phyloP scores from a whole-genome alignment of 2,888 invertebrate species.

The Limnephilus marmoratus region DNA sequence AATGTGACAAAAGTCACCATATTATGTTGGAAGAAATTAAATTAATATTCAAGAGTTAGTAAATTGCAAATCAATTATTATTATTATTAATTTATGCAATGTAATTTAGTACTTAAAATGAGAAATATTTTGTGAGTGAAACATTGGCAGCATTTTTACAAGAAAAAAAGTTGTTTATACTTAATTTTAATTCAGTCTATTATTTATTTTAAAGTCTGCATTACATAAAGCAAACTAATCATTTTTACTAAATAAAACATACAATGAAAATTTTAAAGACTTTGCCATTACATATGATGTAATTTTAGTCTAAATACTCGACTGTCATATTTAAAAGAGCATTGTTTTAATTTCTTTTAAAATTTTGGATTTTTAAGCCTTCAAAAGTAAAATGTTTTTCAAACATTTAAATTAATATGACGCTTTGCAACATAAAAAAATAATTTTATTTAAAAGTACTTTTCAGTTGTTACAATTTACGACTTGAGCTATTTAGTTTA shows the following conservation, averaged over 20 bases:
- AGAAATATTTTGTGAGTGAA: not conserved
- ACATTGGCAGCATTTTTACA: not conserved
- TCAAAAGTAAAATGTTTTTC: not conserved
- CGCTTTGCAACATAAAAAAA: not conserved
- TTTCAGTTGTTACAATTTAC: not conserved
- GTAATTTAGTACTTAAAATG: slow-evolving; percentile 1
- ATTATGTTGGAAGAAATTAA: not conserved
- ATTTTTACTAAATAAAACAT: not conserved
- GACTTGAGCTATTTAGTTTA: not conserved
- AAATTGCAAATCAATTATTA: not conserved
- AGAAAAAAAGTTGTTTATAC: not conserved
- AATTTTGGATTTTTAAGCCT: not conserved
- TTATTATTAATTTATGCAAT: not conserved
- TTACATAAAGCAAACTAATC: not conserved
- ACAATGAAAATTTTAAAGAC: not conserved
- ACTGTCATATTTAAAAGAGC: not conserved
- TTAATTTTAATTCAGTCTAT: not conserved
- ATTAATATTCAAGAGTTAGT: not conserved
- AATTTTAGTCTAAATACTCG: not conserved
- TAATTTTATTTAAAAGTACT: not conserved
- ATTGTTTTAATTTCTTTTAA: not conserved
- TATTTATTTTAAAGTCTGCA: not conserved
- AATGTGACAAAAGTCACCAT: not conserved
- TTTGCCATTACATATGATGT: not conserved
- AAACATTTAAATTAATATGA: not conserved